Evolutionary conservation across 2,888 invertebrate species (phyloP).

Genomic region (Brachypterus glaber): DNA sequence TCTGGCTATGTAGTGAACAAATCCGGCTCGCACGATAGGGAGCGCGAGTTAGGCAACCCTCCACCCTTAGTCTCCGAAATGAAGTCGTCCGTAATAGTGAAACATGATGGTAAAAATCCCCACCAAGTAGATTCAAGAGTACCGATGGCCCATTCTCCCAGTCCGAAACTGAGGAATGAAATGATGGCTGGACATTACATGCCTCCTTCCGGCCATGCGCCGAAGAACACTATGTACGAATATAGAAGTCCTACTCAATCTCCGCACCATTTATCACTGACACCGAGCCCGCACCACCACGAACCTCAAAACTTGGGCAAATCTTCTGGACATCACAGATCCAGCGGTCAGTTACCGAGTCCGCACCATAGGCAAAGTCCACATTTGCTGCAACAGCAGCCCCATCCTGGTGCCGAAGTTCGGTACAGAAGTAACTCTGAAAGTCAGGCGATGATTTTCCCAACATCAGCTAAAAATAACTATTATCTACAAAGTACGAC

Average conservation of each 20-base stretch:
- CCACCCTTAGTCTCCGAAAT: slow-evolving; percentile 59
- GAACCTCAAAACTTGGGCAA: slow-evolving; percentile 25
- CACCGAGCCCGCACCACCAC: slow-evolving; percentile 35
- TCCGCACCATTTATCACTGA: slow-evolving; percentile 37
- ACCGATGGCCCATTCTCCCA: slow-evolving; percentile 48
- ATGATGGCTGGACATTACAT: slow-evolving; percentile 50
- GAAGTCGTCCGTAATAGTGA: slow-evolving; percentile 70
- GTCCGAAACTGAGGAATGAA: slow-evolving; percentile 47
- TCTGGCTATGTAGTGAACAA: slow-evolving; percentile 36
- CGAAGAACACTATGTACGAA: slow-evolving; percentile 31
- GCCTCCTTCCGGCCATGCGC: slow-evolving; percentile 41
- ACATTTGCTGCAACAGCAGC: slow-evolving; percentile 33
- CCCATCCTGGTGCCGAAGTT: slow-evolving; percentile 36
- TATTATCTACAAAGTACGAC: slow-evolving; percentile 37
- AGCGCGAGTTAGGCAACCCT: slow-evolving; percentile 49
- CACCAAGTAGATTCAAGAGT: slow-evolving; percentile 47
- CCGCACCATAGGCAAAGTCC: slow-evolving; percentile 43
- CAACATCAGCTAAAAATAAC: slow-evolving; percentile 38
- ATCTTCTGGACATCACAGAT: slow-evolving; percentile 15
- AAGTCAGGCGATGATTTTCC: slow-evolving; percentile 35
- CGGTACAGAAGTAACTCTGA: slow-evolving; percentile 33
- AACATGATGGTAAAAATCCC: slow-evolving; percentile 58
- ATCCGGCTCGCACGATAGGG: slow-evolving; percentile 27
- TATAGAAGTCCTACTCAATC: slow-evolving; percentile 42
- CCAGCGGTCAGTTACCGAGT: slow-evolving; percentile 38